These are phyloP conservation scores for Venturia canescens DNA, from an alignment of 1,140 invertebrate genomes.

Conservation along the genomic window DNA sequence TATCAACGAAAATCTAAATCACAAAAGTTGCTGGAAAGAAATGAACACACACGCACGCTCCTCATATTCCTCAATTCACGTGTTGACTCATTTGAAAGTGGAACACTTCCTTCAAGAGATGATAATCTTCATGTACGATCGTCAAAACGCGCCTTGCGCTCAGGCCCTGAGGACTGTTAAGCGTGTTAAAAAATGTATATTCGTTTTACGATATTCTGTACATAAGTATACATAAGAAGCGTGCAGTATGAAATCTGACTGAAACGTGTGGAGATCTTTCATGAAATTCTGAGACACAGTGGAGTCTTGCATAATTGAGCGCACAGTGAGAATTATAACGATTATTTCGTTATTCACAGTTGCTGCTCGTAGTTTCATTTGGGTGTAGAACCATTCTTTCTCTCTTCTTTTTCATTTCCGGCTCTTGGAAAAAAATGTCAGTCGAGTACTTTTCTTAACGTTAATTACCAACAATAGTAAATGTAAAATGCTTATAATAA, in stretches of 20 bases:
- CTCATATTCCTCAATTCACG: neutral
- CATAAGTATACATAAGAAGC: neutral
- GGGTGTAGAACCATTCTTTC: neutral
- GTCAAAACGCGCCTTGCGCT: neutral
- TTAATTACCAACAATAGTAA: neutral
- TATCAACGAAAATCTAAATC: neutral
- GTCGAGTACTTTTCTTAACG: neutral
- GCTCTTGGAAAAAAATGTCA: neutral
- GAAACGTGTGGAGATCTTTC: constrained; percentile 1
- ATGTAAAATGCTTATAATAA: too few relatives aligned
- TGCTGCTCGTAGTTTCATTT: neutral
- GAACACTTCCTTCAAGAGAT: constrained; percentile 68
- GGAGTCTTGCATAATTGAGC: constrained; percentile 2
- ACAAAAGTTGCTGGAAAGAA: neutral
- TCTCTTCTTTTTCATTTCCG: too few relatives aligned
- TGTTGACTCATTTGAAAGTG: constrained; percentile 59
- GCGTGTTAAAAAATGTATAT: neutral
- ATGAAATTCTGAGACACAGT: neutral
- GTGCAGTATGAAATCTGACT: too few relatives aligned
- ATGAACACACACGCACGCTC: neutral
- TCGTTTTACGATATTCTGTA: neutral
- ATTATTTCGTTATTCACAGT: neutral
- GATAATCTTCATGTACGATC: constrained; percentile 58
- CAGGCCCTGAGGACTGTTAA: neutral
- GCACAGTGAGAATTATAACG: constrained; percentile 3